These are phyloP conservation scores for Megaleporinus macrocephalus DNA, from an alignment of 2,113 vertebrate species.

Conservation along the genomic window DNA sequence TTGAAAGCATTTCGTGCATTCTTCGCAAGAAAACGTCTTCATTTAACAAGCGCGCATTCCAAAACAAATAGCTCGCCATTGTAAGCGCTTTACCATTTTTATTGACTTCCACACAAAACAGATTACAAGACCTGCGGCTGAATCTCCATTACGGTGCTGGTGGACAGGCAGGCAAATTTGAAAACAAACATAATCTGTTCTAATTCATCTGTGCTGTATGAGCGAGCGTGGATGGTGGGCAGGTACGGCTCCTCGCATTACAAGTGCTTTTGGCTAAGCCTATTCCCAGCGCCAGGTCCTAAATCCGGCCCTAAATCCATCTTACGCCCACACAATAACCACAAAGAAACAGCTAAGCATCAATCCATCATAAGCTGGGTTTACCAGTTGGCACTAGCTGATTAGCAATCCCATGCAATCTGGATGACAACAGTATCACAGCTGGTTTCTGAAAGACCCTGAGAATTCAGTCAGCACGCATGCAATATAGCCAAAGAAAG, in stretches of 20 bases:
- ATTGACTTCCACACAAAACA: slow-evolving; percentile 23
- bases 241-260: slow-evolving; percentile 15
- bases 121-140: slow-evolving; percentile 36
- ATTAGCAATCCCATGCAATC: slow-evolving; percentile 15
- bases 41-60: slow-evolving; percentile 28
- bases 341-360: slow-evolving; percentile 21
- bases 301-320: slow-evolving; percentile 27
- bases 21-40: not conserved
- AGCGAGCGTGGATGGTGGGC: slow-evolving; percentile 8
- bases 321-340: slow-evolving; percentile 15
- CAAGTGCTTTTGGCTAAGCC: slow-evolving; percentile 34
- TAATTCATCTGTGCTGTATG: not conserved
- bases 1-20: not conserved
- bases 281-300: slow-evolving; percentile 19
- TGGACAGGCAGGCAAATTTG: not conserved
- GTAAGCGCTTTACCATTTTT: slow-evolving; percentile 4
- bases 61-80: not conserved
- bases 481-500: no score
- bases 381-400: slow-evolving; percentile 7
- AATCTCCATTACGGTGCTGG: not conserved
- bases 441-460: slow-evolving; percentile 28
- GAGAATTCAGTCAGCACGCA: slow-evolving; percentile 55
- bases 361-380: slow-evolving; percentile 28
- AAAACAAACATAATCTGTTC: slow-evolving; percentile 36
- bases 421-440: slow-evolving; percentile 33